These are phyloP conservation scores for Ctenodactylus gundi DNA, from an alignment of 2,113 vertebrate species.

Conservation along the genomic window DNA sequence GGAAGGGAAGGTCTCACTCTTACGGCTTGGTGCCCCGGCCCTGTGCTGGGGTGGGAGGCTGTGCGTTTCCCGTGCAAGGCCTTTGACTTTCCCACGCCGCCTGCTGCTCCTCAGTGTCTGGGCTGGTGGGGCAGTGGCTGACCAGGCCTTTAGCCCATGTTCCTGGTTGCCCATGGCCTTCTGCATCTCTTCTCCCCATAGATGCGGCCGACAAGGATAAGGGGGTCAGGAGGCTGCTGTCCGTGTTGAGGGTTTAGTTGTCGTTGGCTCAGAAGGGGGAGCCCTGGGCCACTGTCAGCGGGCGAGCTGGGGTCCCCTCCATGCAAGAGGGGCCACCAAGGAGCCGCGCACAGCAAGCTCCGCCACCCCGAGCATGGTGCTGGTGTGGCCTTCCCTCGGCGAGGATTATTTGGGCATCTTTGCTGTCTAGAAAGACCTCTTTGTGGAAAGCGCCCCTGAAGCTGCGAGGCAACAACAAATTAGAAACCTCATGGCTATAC, in stretches of 20 bases:
- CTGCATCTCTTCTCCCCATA: neutral
- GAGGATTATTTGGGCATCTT: neutral
- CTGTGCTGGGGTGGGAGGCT: neutral
- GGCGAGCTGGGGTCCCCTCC: neutral
- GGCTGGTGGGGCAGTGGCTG: neutral
- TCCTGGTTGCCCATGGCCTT: neutral
- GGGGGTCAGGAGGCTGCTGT: no score
- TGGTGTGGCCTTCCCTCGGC: neutral
- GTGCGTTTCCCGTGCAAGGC: neutral
- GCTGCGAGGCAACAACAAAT: neutral
- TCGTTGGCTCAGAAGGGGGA: neutral
- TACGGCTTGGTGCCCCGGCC: neutral
- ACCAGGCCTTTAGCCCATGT: neutral
- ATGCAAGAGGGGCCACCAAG: no score
- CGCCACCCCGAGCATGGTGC: no score
- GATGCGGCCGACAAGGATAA: no score
- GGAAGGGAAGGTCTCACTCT: neutral
- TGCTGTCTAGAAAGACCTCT: neutral
- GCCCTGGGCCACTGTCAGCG: neutral
- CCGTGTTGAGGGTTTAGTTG: conserved; percentile 7
- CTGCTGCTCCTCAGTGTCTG: neutral
- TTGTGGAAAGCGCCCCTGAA: neutral
- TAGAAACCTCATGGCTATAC: no score
- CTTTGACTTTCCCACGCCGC: neutral
- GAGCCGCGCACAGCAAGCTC: no score